These are phyloP conservation scores for Hystrix cristata DNA, from an alignment of 2,113 vertebrate species.

Conservation along the genomic window DNA sequence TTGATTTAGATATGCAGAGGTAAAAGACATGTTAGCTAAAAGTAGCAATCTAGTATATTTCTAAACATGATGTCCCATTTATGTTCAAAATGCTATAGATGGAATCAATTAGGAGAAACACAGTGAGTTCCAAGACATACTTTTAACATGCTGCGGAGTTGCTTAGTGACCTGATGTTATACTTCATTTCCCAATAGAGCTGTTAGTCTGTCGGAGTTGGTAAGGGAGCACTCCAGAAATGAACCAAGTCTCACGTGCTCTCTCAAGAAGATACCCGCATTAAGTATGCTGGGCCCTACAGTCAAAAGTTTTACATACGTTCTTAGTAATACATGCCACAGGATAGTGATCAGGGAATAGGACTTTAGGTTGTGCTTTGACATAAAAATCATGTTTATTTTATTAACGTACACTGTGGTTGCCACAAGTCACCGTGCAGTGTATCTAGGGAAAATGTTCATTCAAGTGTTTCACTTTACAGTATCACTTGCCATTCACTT, in stretches of 20 bases:
- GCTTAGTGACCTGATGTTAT: constrained; percentile 86
- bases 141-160: constrained; percentile 84
- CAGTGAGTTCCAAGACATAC: constrained; percentile 85
- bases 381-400: constrained; percentile 56
- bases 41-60: constrained; percentile 85
- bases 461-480: background rate
- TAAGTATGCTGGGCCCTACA: constrained; percentile 32
- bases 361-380: constrained; percentile 47
- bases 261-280: constrained; percentile 61
- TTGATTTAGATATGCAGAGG: constrained; percentile 88
- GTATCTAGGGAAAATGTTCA: constrained; percentile 23
- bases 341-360: constrained; percentile 46
- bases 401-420: constrained; percentile 63
- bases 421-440: constrained; percentile 16
- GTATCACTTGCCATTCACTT: constrained; percentile 22
- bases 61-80: constrained; percentile 89
- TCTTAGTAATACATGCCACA: constrained; percentile 35
- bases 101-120: constrained; percentile 89
- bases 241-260: constrained; percentile 67
- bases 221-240: constrained; percentile 79
- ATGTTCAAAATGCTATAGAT: constrained; percentile 87
- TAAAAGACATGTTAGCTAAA: constrained; percentile 84
- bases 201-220: constrained; percentile 76
- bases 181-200: constrained; percentile 83
- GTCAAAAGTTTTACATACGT: constrained; percentile 8